Evolutionary conservation across 2,797 vertebrate species (phyloP).

Genomic region (Melanotaenia nigrans): DNA sequence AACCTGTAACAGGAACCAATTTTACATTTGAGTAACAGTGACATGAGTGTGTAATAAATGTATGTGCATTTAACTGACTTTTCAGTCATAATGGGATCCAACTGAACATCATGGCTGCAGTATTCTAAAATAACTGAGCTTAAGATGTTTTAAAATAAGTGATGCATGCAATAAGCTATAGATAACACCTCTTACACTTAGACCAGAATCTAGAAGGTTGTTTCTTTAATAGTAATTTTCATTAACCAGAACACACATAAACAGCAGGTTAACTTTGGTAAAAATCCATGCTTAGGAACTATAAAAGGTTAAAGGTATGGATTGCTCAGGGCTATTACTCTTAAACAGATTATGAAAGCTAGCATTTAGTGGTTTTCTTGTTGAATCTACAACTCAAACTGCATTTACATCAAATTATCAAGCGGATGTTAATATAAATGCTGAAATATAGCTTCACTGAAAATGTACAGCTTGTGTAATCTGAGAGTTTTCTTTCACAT

Average conservation of each 20-base stretch:
- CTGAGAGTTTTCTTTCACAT: neutral
- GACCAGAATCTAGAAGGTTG: neutral
- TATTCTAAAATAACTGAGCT: neutral
- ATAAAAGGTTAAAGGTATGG: neutral
- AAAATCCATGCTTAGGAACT: neutral
- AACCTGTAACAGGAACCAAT: constrained; percentile 1
- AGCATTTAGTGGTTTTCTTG: neutral
- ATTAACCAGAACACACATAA: neutral
- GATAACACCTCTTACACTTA: neutral
- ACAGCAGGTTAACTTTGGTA: neutral
- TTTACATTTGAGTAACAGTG: constrained; percentile 6
- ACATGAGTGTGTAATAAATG: constrained; percentile 5
- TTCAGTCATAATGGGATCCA: neutral
- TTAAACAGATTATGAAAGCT: neutral
- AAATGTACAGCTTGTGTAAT: neutral
- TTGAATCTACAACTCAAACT: neutral
- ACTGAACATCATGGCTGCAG: neutral
- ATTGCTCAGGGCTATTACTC: neutral
- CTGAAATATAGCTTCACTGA: neutral
- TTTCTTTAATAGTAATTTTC: neutral
- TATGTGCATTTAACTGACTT: neutral
- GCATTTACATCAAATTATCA: neutral
- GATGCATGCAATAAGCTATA: neutral
- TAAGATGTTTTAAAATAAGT: neutral
- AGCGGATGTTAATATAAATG: neutral